A percentile compares a stretch with the other conserved stretches of the same genome.
These are phyloP conservation scores for Tetramorium simillimum DNA, from an alignment of 1,140 invertebrate genomes.

Conservation along the genomic window DNA sequence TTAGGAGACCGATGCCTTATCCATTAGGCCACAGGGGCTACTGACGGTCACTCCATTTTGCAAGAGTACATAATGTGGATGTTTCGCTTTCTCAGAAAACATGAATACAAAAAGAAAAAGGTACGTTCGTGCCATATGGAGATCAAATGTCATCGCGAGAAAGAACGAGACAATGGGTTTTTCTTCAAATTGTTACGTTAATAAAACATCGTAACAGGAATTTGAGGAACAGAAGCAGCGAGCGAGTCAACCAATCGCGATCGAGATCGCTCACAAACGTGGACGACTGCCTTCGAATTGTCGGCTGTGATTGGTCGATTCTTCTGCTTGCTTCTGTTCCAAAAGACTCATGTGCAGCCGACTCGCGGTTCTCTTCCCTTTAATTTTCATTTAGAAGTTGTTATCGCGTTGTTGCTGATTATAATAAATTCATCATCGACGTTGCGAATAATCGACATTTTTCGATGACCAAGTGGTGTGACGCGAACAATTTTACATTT, in stretches of 20 bases:
- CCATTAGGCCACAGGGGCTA: conserved; percentile 83
- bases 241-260: not conserved
- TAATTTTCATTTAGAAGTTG: not conserved
- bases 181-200: too few species aligned
- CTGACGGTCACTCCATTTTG: not conserved
- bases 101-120: not conserved
- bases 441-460: not conserved
- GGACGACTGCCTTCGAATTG: not conserved
- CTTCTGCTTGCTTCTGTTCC: not conserved
- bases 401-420: not conserved
- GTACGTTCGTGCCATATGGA: too few species aligned
- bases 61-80: not conserved
- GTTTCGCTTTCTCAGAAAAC: not conserved
- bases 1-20: conserved; percentile 84
- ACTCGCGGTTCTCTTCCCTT: too few species aligned
- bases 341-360: too few species aligned
- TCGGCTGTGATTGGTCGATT: not conserved
- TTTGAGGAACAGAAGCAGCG: not conserved
- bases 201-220: too few species aligned
- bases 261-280: not conserved
- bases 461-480: too few species aligned
- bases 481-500: not conserved
- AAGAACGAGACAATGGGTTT: not conserved
- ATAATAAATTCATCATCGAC: not conserved
- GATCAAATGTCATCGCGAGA: not conserved